Conservation (phyloP, 2,797 vertebrate species). For the Danio tinwini region DNA sequence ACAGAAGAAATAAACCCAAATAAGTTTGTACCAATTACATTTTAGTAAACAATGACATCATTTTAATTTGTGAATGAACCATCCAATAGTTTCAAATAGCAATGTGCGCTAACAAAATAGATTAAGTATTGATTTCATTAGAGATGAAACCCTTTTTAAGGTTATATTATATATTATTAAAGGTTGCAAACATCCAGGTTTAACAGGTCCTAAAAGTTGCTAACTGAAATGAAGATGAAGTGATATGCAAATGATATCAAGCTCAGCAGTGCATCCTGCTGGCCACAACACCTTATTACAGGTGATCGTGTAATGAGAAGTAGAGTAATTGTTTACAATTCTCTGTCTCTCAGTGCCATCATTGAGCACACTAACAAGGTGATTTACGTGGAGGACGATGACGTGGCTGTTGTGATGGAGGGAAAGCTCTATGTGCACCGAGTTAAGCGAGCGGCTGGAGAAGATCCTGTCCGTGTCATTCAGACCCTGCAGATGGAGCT, state of each 20-base stretch:
- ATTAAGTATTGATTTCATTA: too few relatives aligned
- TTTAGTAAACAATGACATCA: too few relatives aligned
- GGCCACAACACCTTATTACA: slow-evolving; percentile 35
- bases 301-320: background rate
- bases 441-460: slow-evolving; percentile 84
- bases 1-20: too few relatives aligned
- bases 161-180: too few relatives aligned
- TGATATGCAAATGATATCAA: background rate
- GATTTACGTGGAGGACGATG: slow-evolving; percentile 93
- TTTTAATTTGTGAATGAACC: too few relatives aligned
- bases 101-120: too few relatives aligned
- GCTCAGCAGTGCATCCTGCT: slow-evolving; percentile 49
- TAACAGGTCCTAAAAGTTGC: background rate
- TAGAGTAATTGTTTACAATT: background rate
- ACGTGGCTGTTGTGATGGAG: slow-evolving; percentile 85
- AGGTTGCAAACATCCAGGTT: background rate
- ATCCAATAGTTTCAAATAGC: too few relatives aligned
- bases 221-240: background rate
- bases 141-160: too few relatives aligned
- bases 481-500: slow-evolving; percentile 96
- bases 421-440: slow-evolving; percentile 94
- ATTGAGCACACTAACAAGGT: slow-evolving; percentile 98
- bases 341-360: slow-evolving; percentile 81
- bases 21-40: too few relatives aligned
- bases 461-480: slow-evolving; percentile 88